Evolutionary conservation across 2,797 vertebrate species (phyloP), one percentile per base, ranked within the genome.

Genomic region (Tragelaphus eurycerus): DNA sequence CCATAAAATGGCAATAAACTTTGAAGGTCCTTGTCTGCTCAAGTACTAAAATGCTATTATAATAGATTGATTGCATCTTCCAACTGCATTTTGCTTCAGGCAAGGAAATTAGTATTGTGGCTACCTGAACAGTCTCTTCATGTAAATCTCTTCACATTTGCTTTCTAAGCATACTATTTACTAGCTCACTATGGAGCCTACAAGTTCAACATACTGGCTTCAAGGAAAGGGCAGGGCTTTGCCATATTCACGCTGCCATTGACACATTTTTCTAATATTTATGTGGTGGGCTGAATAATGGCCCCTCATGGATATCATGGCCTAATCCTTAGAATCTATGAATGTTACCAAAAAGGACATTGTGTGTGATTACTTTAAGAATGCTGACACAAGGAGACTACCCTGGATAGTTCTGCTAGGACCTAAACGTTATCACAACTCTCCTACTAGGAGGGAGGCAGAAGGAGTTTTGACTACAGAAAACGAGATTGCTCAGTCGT

Each of bases 71-170:
- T 89, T 92, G 43, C n/a, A 82, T 81, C 62, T 93, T 97, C 83
- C 86, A 92, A 88, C 38, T 15, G 38, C 74, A 86, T 86, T 89
- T 93, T 93, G 67, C 93, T 97, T 89, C 96, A 87, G 89, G 86
- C 86, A 85, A 96, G 43, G 76, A 97, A 93, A 98, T 86, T 87
- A 88, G 96, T 43, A 87, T 74, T 15, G 64, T 95, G 92, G 86
- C 82, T 52, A 94, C 79, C 50, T 82, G 84, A 52, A 38, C 12
- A 55, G 46, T 93, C 81, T 97, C 85, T 95, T 90, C 46, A 74
- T 90, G 29, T 87, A 95, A 93, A 83, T 92, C 87, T 81, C 85
- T 96, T 97, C 94, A 54, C 50, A 86, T 94, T 93, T 94, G 91
- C 88, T 92, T 93, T 79, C 90, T 64, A 86, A 89, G 85, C 27